Evolutionary conservation across 1,140 invertebrate species (phyloP).

Genomic region (Papilio glaucus): DNA sequence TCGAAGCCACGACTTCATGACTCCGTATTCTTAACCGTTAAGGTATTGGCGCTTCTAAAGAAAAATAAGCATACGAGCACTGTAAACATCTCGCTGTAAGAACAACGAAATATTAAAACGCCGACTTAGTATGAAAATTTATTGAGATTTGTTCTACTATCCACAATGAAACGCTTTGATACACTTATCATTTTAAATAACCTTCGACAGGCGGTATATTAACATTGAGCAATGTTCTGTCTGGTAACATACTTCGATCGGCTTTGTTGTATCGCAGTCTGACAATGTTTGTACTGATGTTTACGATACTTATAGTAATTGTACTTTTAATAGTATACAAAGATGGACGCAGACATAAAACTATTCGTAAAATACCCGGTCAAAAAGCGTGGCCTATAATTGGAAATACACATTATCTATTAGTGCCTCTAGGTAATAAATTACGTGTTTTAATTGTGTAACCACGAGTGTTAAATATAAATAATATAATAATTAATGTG

Average conservation of each 20-base stretch:
- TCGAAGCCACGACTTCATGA: too few relatives aligned
- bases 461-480: constrained; percentile 35
- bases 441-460: constrained; percentile 38
- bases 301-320: background rate
- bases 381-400: constrained; percentile 40
- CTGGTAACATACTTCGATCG: background rate
- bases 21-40: too few relatives aligned
- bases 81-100: too few relatives aligned
- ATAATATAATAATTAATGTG: constrained; percentile 38
- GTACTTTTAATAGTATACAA: background rate
- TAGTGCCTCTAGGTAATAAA: constrained; percentile 46
- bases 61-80: too few relatives aligned
- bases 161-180: too few relatives aligned
- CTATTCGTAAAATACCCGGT: constrained; percentile 43
- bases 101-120: too few relatives aligned
- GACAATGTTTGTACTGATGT: background rate
- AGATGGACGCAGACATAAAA: background rate
- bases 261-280: background rate
- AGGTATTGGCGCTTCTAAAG: too few relatives aligned
- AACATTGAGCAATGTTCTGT: background rate
- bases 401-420: constrained; percentile 43
- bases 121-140: too few relatives aligned
- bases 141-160: too few relatives aligned
- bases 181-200: background rate
- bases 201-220: background rate